These are phyloP conservation scores for Anthopleura xanthogrammica DNA, from an alignment of 92 coral and sea anemone genomes.

Conservation along the genomic window DNA sequence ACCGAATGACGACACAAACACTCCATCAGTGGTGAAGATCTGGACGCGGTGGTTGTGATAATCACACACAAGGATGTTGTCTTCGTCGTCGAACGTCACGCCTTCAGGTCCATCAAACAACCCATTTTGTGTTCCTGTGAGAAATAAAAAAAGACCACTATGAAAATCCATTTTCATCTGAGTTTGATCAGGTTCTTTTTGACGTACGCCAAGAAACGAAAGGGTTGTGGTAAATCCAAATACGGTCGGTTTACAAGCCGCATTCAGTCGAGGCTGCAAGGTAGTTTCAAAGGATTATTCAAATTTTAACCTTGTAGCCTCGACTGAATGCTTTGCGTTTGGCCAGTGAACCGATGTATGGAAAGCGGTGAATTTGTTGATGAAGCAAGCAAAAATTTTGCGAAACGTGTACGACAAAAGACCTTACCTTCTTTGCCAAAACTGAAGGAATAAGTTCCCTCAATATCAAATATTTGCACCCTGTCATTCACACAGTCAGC, in stretches of 20 bases:
- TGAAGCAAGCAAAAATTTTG: neutral
- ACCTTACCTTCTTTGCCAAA: constrained; percentile 92
- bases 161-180: too few species aligned
- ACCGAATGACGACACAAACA: constrained; percentile 76
- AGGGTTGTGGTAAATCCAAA: too few species aligned
- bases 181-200: too few species aligned
- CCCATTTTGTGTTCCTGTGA: constrained; percentile 79
- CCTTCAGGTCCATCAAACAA: constrained; percentile 98
- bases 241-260: too few species aligned
- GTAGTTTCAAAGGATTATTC: too few species aligned
- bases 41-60: constrained; percentile 96
- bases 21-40: constrained; percentile 73
- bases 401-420: neutral
- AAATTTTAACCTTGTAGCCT: too few species aligned
- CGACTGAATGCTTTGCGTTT: too few species aligned
- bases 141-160: neutral
- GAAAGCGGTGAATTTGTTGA: too few species aligned
- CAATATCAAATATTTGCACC: constrained; percentile 86
- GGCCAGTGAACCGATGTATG: too few species aligned
- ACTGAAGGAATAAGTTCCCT: constrained; percentile 67
- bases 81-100: constrained; percentile 88
- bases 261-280: too few species aligned
- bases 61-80: constrained; percentile 89
- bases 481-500: constrained; percentile 98
- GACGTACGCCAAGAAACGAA: too few species aligned